Conservation (phyloP, 1,140 invertebrate species). For the Ruditapes philippinarum region DNA sequence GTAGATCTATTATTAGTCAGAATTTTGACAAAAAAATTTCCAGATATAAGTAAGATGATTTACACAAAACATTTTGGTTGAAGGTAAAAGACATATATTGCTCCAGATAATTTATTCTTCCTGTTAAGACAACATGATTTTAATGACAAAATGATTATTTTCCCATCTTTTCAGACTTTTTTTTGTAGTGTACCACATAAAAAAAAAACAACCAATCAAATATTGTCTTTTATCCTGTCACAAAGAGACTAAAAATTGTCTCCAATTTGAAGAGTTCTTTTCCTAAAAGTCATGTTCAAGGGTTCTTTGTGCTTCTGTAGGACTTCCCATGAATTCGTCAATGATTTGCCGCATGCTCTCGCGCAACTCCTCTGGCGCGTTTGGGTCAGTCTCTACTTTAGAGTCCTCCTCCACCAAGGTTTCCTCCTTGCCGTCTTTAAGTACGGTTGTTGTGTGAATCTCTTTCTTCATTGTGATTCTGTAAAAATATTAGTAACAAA, state of each 20-base stretch:
- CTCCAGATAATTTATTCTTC: not conserved
- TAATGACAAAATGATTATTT: not conserved
- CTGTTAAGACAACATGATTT: not conserved
- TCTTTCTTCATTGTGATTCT: constrained; percentile 85
- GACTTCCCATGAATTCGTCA: constrained; percentile 84
- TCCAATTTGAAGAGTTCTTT: not conserved
- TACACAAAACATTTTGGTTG: not conserved
- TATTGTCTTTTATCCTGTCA: not conserved
- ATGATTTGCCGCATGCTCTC: constrained; percentile 85
- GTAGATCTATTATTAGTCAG: no score
- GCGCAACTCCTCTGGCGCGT: constrained; percentile 84
- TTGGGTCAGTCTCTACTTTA: constrained; percentile 82
- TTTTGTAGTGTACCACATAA: not conserved
- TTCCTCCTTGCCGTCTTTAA: constrained; percentile 83
- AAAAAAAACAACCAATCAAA: not conserved
- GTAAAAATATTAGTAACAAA: no score
- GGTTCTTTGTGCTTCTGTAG: constrained; percentile 61
- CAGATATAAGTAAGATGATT: not conserved
- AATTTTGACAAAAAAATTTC: no score
- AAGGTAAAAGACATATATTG: not conserved
- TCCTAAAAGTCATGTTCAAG: constrained; percentile 67
- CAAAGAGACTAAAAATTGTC: not conserved
- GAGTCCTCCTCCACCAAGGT: constrained; percentile 82
- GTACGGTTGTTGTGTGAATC: constrained; percentile 83
- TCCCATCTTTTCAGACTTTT: not conserved